Base-by-base conservation (phyloP, 2,113 vertebrate genomes). In the Odontophorus gujanensis region DNA sequence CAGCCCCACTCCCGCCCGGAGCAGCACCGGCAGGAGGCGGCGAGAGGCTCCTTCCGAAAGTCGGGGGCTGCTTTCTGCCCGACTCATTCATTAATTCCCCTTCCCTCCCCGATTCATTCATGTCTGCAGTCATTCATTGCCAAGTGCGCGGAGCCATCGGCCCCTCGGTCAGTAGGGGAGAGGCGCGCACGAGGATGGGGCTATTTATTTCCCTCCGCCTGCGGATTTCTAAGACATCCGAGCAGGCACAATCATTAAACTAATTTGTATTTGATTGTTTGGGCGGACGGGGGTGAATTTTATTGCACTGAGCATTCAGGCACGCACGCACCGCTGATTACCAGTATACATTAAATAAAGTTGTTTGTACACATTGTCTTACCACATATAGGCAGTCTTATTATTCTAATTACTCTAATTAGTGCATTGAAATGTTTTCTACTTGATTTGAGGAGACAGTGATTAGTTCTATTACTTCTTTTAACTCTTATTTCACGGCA, bases 391-490 rank as follows among this genome's bases (percentile, higher is more conserved):
- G 98, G 97, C 98, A 98, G 98, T 96, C 98, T 98, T 98, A 98
- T 98, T 98, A 98, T 98, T 98, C 98, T 98, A 98, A 98, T 98
- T 98, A 98, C 98, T 98, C 97, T 98, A 98, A 98, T 98, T 98
- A 98, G 98, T 97, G 97, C 97, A 97, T 98, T 98, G 98, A 98
- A 98, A 98, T 98, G 98, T 98, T 98, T 98, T 98, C 97, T 98
- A 97, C 97, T 98, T 98, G 98, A 98, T 98, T 98, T 98, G 97
- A 98, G 97, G 97, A 98, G 97, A 98, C 98, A 98, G 97, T 97
- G 97, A 97, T 97, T 98, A 97, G 97, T 97, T 98, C 97, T 97
- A 97, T 98, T 97, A 97, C 97, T 98, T 98, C 97, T 98, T 97
- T 97, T 98, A 98, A 98, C 97, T 98, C 97, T 96, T 97, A 97